Percentiles rank a stretch among this genome's conserved stretches.
Evolutionary conservation across 2,113 vertebrate genomes (phyloP).

Genomic region (Eulacestoma nigropectus): DNA sequence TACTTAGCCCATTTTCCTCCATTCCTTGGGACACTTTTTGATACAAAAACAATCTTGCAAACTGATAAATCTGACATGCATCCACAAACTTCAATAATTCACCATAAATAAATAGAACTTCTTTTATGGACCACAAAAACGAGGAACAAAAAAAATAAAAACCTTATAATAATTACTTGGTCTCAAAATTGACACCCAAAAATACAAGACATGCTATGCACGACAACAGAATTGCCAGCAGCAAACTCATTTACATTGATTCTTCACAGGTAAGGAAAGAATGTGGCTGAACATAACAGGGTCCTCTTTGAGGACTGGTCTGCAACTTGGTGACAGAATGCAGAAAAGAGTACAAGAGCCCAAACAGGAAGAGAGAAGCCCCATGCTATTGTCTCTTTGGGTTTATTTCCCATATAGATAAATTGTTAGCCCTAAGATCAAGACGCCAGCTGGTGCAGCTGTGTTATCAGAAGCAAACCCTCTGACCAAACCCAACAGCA

Average conservation of each 20-base stretch:
- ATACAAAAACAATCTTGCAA: not conserved
- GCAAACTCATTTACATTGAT: not conserved
- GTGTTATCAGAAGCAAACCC: not conserved
- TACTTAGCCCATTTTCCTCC: not conserved
- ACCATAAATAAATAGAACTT: not conserved
- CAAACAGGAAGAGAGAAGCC: not conserved
- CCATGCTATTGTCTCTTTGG: accelerated
- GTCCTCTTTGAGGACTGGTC: not conserved
- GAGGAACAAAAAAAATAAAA: not conserved
- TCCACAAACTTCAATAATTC: not conserved
- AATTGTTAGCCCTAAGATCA: not conserved
- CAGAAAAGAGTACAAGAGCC: not conserved
- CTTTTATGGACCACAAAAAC: not conserved
- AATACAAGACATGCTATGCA: not conserved
- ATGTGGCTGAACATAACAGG: accelerated
- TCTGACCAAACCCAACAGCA: not conserved
- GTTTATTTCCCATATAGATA: not conserved
- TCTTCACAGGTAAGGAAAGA: not conserved
- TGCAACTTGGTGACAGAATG: not conserved
- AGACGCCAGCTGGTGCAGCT: not conserved
- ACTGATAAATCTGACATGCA: not conserved
- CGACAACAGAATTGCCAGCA: not conserved
- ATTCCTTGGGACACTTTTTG: not conserved
- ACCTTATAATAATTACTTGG: not conserved
- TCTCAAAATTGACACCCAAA: not conserved